These are phyloP conservation scores for Trematocara marginatum DNA, from an alignment of 2,113 vertebrate genomes.

Conservation along the genomic window DNA sequence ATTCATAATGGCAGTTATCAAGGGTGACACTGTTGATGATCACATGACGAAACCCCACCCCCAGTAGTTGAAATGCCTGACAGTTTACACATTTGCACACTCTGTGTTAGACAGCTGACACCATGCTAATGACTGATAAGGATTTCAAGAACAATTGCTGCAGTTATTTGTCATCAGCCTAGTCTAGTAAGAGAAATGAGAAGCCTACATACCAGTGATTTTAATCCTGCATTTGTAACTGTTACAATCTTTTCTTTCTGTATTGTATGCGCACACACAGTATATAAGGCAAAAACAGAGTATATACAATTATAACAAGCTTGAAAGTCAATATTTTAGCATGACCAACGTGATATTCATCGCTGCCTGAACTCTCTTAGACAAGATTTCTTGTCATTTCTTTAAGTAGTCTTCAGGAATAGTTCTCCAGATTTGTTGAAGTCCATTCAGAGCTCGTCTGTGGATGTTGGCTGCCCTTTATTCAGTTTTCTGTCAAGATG, in stretches of 20 bases:
- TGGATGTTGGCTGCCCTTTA: neutral
- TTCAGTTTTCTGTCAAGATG: neutral
- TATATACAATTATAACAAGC: neutral
- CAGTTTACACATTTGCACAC: neutral
- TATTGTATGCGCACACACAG: neutral
- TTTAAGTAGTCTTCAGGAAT: neutral
- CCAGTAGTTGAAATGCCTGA: neutral
- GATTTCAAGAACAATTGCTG: conserved; percentile 26
- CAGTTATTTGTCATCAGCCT: conserved; percentile 8
- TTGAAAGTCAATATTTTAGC: neutral
- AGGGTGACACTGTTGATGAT: neutral
- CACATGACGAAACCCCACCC: neutral
- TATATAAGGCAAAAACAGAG: neutral
- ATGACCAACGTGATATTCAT: neutral
- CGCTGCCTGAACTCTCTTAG: neutral
- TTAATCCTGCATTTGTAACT: neutral
- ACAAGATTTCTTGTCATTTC: neutral
- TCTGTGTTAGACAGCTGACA: conserved; percentile 13
- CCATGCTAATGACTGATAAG: conserved; percentile 6
- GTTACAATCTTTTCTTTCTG: neutral
- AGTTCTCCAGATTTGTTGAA: neutral
- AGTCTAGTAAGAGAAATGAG: neutral
- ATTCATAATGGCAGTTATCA: neutral
- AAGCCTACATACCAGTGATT: neutral
- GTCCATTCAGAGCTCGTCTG: neutral